Evolutionary conservation across 1,140 invertebrate species (phyloP).

Genomic region (Drosophila santomea): DNA sequence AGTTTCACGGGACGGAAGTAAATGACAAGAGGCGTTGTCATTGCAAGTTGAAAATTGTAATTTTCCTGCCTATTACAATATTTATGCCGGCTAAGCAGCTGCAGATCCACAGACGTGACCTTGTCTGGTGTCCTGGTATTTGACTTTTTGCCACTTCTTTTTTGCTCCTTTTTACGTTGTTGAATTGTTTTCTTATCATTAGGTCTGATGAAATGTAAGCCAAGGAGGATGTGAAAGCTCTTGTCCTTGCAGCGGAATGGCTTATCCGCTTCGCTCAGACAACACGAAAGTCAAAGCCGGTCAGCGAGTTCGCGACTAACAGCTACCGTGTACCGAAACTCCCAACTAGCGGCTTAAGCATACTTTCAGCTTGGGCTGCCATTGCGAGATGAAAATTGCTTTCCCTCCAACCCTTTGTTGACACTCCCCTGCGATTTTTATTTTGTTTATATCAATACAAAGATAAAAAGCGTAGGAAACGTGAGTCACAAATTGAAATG

Average conservation of each 20-base stretch:
- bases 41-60: constrained; percentile 62
- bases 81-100: constrained; percentile 60
- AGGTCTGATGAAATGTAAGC: constrained; percentile 58
- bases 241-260: constrained; percentile 50
- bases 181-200: constrained; percentile 68
- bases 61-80: constrained; percentile 76
- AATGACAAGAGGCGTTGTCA: constrained; percentile 37
- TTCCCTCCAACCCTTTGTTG: too few relatives aligned
- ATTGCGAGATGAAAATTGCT: too few relatives aligned
- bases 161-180: neutral
- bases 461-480: too few relatives aligned
- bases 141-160: constrained; percentile 20
- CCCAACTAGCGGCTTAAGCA: too few relatives aligned
- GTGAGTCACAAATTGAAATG: too few relatives aligned
- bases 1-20: neutral
- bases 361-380: too few relatives aligned
- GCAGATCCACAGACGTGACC: constrained; percentile 1
- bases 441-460: too few relatives aligned
- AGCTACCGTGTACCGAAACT: too few relatives aligned
- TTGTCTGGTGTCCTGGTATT: constrained; percentile 32
- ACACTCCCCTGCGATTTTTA: too few relatives aligned
- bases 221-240: constrained; percentile 46
- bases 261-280: too few relatives aligned
- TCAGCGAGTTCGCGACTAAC: too few relatives aligned
- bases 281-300: too few relatives aligned